These are phyloP conservation scores for Chelonia mydas DNA, from an alignment of 2,797 vertebrate species.

Conservation along the genomic window DNA sequence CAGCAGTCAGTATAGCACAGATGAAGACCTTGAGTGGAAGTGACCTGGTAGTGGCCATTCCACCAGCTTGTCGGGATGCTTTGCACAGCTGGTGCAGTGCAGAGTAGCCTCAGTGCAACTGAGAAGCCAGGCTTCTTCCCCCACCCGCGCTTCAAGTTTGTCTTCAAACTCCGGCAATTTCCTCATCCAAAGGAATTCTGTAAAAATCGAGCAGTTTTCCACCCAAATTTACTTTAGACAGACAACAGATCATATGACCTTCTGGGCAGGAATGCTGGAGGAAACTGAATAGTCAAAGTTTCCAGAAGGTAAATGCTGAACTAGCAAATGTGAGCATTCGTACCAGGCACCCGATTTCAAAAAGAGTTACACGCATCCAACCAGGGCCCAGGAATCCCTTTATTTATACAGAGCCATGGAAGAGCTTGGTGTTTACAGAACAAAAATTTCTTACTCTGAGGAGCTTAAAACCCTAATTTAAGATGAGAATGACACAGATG, in stretches of 20 bases:
- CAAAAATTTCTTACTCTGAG: rapidly evolving
- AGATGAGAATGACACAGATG: neutral
- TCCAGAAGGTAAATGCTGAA: slow-evolving; percentile 10
- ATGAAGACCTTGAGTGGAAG: neutral
- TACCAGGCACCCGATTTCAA: neutral
- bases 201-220: slow-evolving; percentile 54
- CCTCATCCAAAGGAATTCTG: slow-evolving; percentile 46
- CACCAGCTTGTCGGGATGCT: neutral
- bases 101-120: neutral
- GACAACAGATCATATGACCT: slow-evolving; percentile 50
- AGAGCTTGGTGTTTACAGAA: neutral
- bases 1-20: neutral
- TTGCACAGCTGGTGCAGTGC: neutral
- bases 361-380: no score
- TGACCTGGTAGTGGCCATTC: neutral
- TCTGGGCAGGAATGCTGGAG: slow-evolving; percentile 52
- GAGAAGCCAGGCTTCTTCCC: neutral
- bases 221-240: slow-evolving; percentile 32
- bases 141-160: neutral
- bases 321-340: neutral
- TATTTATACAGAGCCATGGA: neutral
- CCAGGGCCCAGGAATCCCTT: neutral
- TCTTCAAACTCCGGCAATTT: slow-evolving; percentile 29
- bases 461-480: neutral
- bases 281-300: slow-evolving; percentile 37